Base-by-base conservation (phyloP, 2,113 vertebrate genomes). In the Grantiella picta region DNA sequence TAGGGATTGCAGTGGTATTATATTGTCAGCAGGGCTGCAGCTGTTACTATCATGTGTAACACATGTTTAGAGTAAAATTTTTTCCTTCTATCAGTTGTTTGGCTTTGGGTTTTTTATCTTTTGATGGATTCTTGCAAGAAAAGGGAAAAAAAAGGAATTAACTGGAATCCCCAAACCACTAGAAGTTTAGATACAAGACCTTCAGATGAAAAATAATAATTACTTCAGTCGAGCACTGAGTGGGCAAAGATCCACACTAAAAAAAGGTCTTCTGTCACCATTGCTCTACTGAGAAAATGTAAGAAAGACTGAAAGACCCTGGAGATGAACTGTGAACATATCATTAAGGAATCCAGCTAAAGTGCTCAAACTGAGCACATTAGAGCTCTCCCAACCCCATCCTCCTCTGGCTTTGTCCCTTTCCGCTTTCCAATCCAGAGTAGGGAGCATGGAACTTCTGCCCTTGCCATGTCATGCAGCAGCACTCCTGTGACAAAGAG, bases 1-100 rank as follows among this genome's bases (percentile, higher is more conserved):
- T 60, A 63, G 78, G 90, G 90, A 96, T 95, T 96, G 59, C 53
- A 66, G 80, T 61, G 45, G 92, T 88, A 95, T 96, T 97, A 96
- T 77, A 60, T 33, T 91, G 92, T 95, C 94, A 96, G 60, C 85
- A 83, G 38, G 63, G 19, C 86, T 93, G 72, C 96, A 97, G 93
- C 93, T 96, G 88, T 92, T 96, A 45, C 70, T 94, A 56, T 53
- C 73, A 60, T 81, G 15, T 54, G 50, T 60, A 95, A 57, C 73
- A 94, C 24, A 70, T 87, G 75, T 86, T 82, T 89, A 82, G 59
- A 65, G 77, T 60, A 65, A 12, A 40, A 2, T 9, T 45, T 79
- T 87, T 65, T 44, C 5, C 8, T 15, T 47, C 9, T 75, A 10
- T 20, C 23, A 11, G 21, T 60, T 25, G 9, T 40, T 87, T 84